Evolutionary conservation across 2,888 invertebrate genomes (phyloP), one percentile per base, ranked within the genome.

Genomic region (Polydrusus cervinus): DNA sequence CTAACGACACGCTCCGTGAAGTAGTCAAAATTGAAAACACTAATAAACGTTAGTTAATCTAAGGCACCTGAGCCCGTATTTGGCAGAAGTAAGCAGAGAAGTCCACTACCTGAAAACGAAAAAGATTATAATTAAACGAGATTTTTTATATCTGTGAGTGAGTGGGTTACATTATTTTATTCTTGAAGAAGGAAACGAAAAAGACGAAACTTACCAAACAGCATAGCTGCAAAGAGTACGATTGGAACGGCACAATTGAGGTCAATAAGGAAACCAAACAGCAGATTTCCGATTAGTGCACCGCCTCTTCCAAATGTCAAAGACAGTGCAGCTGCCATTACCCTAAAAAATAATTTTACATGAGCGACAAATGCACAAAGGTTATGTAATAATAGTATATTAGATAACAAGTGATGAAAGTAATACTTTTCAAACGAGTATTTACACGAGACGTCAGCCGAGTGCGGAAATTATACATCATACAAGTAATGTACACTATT

Each of bases 251-350:
- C 91, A 84, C 94, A 94, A 85, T 94, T 93, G 82, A 94, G 89
- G 88, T 94, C 94, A 80, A 94, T 94, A 79, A 94, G 89, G 87
- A 93, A 93, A 74, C 94, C 94, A 84, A 94, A 94, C 57, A 94
- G 87, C 79, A 94, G 87, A 87, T 94, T 94, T 78, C 94, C 94
- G 66, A 94, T 86, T 70, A 94, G 88, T 78, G 94, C 94, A 62
- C 94, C 94, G 78, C 93, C 90, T 88, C 94, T 90, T 71, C 94
- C 94, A 85, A 93, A 93, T 14, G 94, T 94, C 77, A 94, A 89
- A 11, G 94, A 94, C 51, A 94, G 87, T 51, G 94, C 94, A 34
- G 94, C 94, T 43, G 94, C 94, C 94, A 94, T 94, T 84, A 94
- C 94, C 89, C 94, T 94, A 86, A 3, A 43, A 13, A n/a, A n/a